Percentiles rank a stretch among this genome's conserved stretches.
These are phyloP conservation scores for Darevskia nairensis DNA, from an alignment of 2,797 vertebrate genomes.

Conservation along the genomic window DNA sequence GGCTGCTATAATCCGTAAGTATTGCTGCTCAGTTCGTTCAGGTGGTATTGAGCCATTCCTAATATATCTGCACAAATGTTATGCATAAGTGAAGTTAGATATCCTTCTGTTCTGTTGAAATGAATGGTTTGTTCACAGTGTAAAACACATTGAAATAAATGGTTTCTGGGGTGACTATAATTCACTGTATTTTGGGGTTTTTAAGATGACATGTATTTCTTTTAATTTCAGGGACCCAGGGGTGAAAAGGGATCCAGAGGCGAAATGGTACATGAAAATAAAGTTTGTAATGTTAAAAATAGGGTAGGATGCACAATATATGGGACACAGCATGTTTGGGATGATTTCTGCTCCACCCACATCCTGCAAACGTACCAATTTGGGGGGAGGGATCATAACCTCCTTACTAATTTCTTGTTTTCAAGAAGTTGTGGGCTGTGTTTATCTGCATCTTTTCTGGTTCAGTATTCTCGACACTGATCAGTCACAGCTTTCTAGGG, in stretches of 20 bases:
- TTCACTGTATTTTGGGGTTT: neutral
- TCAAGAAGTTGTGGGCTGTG: neutral
- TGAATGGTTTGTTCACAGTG: neutral
- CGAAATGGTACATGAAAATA: slow-evolving; percentile 89
- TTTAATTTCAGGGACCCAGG: slow-evolving; percentile 83
- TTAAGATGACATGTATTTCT: neutral
- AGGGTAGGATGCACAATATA: neutral
- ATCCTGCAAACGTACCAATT: neutral
- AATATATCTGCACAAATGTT: neutral
- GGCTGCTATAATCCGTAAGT: neutral
- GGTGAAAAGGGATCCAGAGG: slow-evolving; percentile 90
- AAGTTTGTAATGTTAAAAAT: slow-evolving; percentile 10
- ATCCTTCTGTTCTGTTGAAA: slow-evolving; percentile 15
- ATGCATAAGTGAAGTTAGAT: neutral
- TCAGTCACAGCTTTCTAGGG: neutral
- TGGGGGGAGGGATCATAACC: neutral
- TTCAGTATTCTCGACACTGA: neutral
- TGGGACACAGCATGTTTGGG: neutral
- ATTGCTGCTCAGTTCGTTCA: neutral
- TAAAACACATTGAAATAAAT: slow-evolving; percentile 20
- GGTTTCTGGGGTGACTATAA: neutral
- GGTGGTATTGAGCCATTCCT: neutral
- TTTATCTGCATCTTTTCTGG: neutral
- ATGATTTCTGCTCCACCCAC: neutral
- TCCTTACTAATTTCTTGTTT: neutral